Percentiles rank a stretch among this genome's conserved stretches.
Evolutionary conservation across 2,113 vertebrate genomes (phyloP).

Genomic region (Dicrurus megarhynchus): DNA sequence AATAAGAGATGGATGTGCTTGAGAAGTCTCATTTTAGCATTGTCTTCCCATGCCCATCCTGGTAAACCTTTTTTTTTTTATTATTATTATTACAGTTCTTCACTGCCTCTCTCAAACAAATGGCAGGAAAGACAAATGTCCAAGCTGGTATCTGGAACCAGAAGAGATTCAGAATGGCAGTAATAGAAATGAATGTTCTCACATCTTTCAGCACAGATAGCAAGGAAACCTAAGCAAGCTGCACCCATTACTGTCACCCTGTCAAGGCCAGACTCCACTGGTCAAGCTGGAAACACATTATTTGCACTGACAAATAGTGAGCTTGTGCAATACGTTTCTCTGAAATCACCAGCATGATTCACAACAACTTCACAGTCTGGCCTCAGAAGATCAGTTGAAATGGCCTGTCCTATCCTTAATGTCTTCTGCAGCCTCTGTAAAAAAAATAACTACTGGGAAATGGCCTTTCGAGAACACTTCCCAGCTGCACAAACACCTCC

Average conservation of each 20-base stretch:
- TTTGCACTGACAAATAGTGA: background rate
- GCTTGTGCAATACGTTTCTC: background rate
- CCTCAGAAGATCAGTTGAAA: conserved; percentile 31
- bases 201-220: background rate
- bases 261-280: background rate
- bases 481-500: background rate
- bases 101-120: background rate
- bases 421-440: background rate
- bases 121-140: conserved; percentile 8
- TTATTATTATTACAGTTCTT: background rate
- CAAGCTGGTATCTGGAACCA: background rate
- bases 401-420: conserved; percentile 12
- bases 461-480: background rate
- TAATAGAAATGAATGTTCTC: conserved; percentile 15
- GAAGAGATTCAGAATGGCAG: background rate
- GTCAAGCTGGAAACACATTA: background rate
- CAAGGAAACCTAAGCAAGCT: background rate
- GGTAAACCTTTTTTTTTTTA: background rate
- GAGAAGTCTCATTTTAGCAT: background rate
- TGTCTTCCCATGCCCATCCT: background rate
- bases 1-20: background rate
- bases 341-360: conserved; percentile 28
- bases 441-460: background rate
- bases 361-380: background rate
- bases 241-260: background rate